Conservation (phyloP, 2,113 vertebrate genomes). For the Pseudorectes ferrugineus region DNA sequence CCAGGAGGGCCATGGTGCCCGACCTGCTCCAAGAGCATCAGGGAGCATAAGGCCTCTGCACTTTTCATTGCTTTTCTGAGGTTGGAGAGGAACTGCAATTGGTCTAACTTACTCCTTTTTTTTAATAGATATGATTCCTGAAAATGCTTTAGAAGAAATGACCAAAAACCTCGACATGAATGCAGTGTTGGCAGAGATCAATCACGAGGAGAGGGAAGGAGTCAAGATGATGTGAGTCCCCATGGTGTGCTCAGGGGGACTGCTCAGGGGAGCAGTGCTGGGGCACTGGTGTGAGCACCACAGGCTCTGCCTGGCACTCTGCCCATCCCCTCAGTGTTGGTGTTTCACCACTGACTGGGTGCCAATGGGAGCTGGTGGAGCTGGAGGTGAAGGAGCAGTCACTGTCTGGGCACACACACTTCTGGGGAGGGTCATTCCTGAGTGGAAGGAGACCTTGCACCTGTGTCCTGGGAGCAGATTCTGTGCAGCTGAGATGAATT, state of each 20-base stretch:
- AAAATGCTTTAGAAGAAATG: conserved; percentile 97
- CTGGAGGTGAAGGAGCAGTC: background rate
- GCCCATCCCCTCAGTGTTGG: background rate
- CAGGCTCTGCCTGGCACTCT: background rate
- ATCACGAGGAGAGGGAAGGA: conserved; percentile 75
- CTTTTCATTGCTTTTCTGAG: background rate
- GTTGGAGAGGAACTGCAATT: background rate
- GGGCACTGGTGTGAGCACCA: background rate
- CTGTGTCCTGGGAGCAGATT: background rate
- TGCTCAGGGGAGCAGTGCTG: background rate
- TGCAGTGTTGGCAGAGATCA: conserved; percentile 87
- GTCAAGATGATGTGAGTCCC: conserved; percentile 91
- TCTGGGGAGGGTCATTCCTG: background rate
- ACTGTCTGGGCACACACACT: background rate
- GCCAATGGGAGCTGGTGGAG: background rate
- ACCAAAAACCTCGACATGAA: conserved; percentile 97
- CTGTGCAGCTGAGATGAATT: background rate
- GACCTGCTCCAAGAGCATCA: fast-evolving
- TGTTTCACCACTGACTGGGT: background rate
- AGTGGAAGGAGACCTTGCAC: background rate
- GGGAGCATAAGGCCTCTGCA: background rate
- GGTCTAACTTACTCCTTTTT: background rate
- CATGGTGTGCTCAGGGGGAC: background rate
- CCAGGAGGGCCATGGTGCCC: fast-evolving
- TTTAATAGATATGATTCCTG: conserved; percentile 90